Evolutionary conservation across 2,797 vertebrate species (phyloP), one percentile per base, ranked within the genome.

Genomic region (Poeciliopsis turneri): DNA sequence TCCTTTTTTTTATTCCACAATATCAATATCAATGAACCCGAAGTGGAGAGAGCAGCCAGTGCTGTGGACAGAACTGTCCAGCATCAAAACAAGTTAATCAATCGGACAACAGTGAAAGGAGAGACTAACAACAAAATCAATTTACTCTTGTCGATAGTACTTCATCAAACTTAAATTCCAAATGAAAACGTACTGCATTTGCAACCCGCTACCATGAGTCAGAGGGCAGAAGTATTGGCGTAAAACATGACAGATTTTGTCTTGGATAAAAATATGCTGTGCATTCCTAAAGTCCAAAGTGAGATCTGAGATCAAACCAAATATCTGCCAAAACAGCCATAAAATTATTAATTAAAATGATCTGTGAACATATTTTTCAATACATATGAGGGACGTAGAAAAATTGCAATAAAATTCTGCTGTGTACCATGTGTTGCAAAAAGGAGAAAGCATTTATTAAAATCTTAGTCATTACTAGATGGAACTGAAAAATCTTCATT

Each of bases 61-160:
- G 5, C 41, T 77, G 71, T 69, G 33, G 49, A 81, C 78, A 72
- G 30, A 28, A 82, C 82, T 77, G 84, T 87, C 87, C 61, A 72
- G 51, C 81, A 88, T 87, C 78, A 87, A 81, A 93, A 89, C 86
- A 89, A 85, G 81, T 82, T 82, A 89, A 93, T 93, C 88, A 91
- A 89, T 90, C 30, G 70, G 88, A 89, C 78, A 7, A 61, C 66
- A 70, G 79, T 74, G 85, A 87, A 89, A 87, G 79, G 76, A 83
- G 86, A 89, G 83, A 75, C 86, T 81, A 83, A 75, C 83, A 87
- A 78, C 78, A 83, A 85, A 93, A 91, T 91, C 91, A 77, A 86
- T 88, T 82, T 66, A 0, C 77, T 55, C 78, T 73, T 84, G 80
- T 92, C 88, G 86, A 90, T 90, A 88, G 64, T 70, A 83, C 80